A percentile compares a stretch with the other conserved stretches of the same genome.
These are phyloP conservation scores for Pelvicachromis taeniatus DNA, from an alignment of 2,113 vertebrate species.

Conservation along the genomic window DNA sequence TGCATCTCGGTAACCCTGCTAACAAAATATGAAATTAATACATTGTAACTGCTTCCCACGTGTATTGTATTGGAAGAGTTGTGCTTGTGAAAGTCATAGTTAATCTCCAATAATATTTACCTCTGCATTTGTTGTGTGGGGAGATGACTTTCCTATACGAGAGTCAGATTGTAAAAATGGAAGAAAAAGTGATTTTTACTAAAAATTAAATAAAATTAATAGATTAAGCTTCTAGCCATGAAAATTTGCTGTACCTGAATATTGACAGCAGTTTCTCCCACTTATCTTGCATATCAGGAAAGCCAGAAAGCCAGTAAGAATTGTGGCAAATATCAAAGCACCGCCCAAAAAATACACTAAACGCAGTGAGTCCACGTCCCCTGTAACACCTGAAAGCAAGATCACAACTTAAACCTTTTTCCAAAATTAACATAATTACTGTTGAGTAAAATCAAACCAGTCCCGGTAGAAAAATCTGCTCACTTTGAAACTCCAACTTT, in stretches of 20 bases:
- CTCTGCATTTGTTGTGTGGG: background rate
- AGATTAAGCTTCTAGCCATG: accelerated
- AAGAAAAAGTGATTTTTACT: background rate
- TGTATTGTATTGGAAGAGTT: background rate
- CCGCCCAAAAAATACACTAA: slow-evolving; percentile 5
- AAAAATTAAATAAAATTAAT: accelerated
- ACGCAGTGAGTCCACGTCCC: accelerated
- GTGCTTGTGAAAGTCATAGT: accelerated
- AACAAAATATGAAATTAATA: background rate
- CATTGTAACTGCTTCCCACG: accelerated
- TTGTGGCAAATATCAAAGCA: background rate
- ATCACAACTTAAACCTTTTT: accelerated
- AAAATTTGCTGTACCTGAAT: background rate
- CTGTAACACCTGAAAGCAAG: background rate
- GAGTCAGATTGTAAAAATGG: background rate
- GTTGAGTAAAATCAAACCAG: background rate
- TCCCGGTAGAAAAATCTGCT: background rate
- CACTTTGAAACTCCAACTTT: background rate
- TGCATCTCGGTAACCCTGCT: background rate
- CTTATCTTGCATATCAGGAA: background rate
- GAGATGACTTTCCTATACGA: background rate
- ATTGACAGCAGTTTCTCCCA: accelerated
- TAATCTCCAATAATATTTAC: background rate
- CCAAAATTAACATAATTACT: background rate
- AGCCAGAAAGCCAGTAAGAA: background rate